These are phyloP conservation scores for Pocota personata DNA, from an alignment of 2,888 invertebrate species.

Conservation along the genomic window DNA sequence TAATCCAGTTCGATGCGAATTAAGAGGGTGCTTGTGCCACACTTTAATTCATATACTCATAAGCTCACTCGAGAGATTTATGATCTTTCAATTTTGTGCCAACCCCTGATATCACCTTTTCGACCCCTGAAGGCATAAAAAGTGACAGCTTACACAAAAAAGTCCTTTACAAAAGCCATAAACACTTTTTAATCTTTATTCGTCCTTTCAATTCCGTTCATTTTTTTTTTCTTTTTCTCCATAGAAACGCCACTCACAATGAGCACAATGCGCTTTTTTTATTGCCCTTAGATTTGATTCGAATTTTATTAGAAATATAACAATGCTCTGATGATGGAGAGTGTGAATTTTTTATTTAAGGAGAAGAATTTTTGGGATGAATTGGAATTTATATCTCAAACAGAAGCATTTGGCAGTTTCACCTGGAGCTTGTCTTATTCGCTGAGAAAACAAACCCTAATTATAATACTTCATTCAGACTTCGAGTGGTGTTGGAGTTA, in stretches of 20 bases:
- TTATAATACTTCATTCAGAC: background rate
- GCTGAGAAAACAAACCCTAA: slow-evolving; percentile 26
- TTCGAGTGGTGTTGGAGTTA: background rate
- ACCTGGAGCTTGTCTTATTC: slow-evolving; percentile 4
- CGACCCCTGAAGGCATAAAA: slow-evolving; percentile 39
- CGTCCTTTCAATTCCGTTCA: slow-evolving; percentile 38
- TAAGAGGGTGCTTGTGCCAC: slow-evolving; percentile 52
- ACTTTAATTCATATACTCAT: slow-evolving; percentile 60
- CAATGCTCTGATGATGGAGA: slow-evolving; percentile 56
- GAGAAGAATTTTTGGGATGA: background rate
- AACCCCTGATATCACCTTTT: slow-evolving; percentile 35
- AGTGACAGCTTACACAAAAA: slow-evolving; percentile 69
- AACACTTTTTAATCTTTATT: slow-evolving; percentile 72
- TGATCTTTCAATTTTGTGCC: slow-evolving; percentile 66
- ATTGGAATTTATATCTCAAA: background rate
- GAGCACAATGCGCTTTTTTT: slow-evolving; percentile 36
- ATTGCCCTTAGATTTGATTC: slow-evolving; percentile 53
- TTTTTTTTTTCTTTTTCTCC: slow-evolving; percentile 15
- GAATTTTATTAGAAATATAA: slow-evolving; percentile 66
- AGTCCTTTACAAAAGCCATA: slow-evolving; percentile 67
- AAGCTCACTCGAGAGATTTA: slow-evolving; percentile 68
- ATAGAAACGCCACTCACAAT: slow-evolving; percentile 46
- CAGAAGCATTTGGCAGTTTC: background rate
- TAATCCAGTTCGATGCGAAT: slow-evolving; percentile 60
- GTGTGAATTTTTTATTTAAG: slow-evolving; percentile 33